Evolutionary conservation across 1,140 invertebrate genomes (phyloP), one percentile per base, ranked within the genome.

Genomic region (Procambarus virginalis): DNA sequence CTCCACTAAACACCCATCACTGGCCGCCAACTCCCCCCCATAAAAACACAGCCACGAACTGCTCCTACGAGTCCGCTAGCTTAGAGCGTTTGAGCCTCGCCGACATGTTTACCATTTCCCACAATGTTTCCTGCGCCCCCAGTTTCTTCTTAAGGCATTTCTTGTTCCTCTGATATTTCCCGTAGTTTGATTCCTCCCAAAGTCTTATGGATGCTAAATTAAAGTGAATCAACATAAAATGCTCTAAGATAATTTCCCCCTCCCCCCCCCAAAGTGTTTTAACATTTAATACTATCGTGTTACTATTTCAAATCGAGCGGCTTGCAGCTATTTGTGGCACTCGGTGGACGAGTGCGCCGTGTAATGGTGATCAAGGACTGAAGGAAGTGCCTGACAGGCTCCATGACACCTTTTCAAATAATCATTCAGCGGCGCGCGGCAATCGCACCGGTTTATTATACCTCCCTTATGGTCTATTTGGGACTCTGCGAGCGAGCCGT

Each of bases 371-470:
- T 12, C 51, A 20, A 17, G 17, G 60, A 64, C 17, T 64, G 60
- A 64, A 64, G 60, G 60, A 64, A 64, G 60, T 64, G 22, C 4
- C 20, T 73, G 68, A 73, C 68, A 73, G 68, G 34, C 20, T 73
- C 6, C 68, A 73, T 73, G 68, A 73, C 68, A 34, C 68, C 68
- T 73, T 73, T 73, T 73, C 68, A 73, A 73, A 73, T 73, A 73
- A 73, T 70, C 68, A 70, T 34, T 73, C 22, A 34, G 68, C 22
- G n/a, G n/a, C n/a, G 22, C 8, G 68, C 68, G n/a, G 68, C 22
- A 73, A 73, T 73, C 68, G 34, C 68, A 55, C 12, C 8, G n/a
- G n/a, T 73, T 73, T 73, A 73, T 34, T 73, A 73, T 73, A 6
- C 68, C 68, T 73, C 4, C 68, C 34, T 73, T 73, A 73, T 34